phyloP scores from a whole-genome alignment of 2,113 vertebrate species.

The Oreamnos americanus region DNA sequence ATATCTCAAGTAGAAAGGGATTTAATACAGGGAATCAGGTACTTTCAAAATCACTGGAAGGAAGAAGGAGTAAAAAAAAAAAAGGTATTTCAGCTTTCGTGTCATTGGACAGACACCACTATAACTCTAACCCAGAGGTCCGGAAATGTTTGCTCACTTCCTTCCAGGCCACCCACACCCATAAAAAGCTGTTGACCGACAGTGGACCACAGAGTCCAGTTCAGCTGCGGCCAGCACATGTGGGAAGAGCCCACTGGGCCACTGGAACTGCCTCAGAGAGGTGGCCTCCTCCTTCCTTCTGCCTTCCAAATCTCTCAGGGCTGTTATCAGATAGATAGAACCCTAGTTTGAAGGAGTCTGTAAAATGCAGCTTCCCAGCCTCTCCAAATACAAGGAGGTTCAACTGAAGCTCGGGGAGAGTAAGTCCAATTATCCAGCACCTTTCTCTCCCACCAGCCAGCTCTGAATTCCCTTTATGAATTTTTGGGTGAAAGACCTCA shows the following conservation, averaged over 20 bases:
- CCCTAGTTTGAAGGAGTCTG: background rate
- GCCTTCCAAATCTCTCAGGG: slow-evolving; percentile 7
- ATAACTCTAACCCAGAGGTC: background rate
- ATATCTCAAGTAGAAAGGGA: background rate
- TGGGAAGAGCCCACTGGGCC: background rate
- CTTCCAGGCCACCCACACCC: background rate
- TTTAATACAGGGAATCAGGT: background rate
- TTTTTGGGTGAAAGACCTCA: background rate
- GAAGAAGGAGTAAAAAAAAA: background rate
- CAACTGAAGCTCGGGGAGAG: background rate
- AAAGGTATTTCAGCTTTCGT: background rate
- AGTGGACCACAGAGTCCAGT: background rate
- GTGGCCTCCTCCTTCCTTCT: background rate
- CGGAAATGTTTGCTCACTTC: background rate
- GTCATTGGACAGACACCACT: background rate
- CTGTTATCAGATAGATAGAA: background rate
- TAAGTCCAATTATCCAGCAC: background rate
- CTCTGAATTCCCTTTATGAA: slow-evolving; percentile 1
- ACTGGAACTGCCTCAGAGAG: background rate
- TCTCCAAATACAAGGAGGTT: slow-evolving; percentile 21
- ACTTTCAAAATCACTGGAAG: background rate
- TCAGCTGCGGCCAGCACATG: background rate
- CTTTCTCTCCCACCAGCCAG: background rate
- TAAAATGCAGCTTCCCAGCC: background rate
- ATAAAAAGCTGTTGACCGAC: background rate